These are phyloP conservation scores for Pristionchus fissidentatus DNA, from an alignment of 2,888 invertebrate species.

Conservation along the genomic window DNA sequence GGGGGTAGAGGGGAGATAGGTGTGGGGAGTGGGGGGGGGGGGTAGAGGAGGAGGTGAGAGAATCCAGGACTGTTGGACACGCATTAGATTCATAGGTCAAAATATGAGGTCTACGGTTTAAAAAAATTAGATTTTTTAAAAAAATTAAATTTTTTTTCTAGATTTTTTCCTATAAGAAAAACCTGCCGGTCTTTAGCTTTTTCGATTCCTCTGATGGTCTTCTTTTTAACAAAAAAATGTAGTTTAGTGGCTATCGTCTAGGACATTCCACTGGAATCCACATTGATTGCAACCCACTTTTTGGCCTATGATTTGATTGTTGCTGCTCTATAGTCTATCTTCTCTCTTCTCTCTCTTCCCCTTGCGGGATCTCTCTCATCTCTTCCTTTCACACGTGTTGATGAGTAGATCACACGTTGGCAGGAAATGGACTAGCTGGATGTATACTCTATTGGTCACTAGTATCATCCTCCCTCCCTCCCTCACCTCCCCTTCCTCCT, in stretches of 20 bases:
- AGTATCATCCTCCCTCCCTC: neutral
- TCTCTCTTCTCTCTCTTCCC: neutral
- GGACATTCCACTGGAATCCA: too few relatives aligned
- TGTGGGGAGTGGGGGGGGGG: neutral
- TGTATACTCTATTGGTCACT: neutral
- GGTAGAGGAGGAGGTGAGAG: neutral
- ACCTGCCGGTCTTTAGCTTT: too few relatives aligned
- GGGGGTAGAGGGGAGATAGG: neutral
- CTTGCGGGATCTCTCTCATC: too few relatives aligned
- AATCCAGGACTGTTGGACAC: neutral
- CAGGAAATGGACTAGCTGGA: neutral
- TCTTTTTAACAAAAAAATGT: too few relatives aligned
- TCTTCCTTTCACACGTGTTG: too few relatives aligned
- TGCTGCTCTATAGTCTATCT: neutral
- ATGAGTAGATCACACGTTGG: neutral
- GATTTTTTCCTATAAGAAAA: too few relatives aligned
- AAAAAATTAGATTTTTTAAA: too few relatives aligned
- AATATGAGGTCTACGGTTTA: neutral
- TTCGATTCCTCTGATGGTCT: too few relatives aligned
- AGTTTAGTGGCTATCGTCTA: too few relatives aligned
- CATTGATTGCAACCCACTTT: neutral
- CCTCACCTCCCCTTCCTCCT: neutral
- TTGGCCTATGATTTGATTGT: neutral
- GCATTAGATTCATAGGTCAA: neutral
- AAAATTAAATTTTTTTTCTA: too few relatives aligned